These are phyloP conservation scores for Drosophila prolongata DNA, from an alignment of 2,888 invertebrate genomes.

Conservation along the genomic window DNA sequence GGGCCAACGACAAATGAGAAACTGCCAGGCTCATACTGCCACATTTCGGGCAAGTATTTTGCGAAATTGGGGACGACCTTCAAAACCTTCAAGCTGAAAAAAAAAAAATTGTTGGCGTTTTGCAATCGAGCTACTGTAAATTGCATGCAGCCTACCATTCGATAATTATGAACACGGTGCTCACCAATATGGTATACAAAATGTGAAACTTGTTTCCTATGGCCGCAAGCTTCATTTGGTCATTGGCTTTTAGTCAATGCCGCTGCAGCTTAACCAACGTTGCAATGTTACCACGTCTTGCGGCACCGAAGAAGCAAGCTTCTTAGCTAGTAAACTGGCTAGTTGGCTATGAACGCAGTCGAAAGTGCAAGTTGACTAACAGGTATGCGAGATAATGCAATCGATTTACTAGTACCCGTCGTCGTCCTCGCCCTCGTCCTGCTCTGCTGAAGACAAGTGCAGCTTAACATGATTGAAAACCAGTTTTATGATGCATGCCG, in stretches of 20 bases:
- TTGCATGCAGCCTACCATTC: slow-evolving; percentile 26
- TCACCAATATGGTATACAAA: slow-evolving; percentile 34
- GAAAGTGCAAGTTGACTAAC: slow-evolving; percentile 71
- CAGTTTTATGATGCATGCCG: slow-evolving; percentile 55
- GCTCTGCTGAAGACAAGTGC: slow-evolving; percentile 49
- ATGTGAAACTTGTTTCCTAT: slow-evolving; percentile 71
- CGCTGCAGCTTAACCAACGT: slow-evolving; percentile 21
- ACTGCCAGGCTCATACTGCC: background rate
- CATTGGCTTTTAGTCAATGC: slow-evolving; percentile 66
- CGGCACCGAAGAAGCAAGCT: slow-evolving; percentile 22
- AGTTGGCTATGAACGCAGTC: slow-evolving; percentile 26
- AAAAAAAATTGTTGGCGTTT: slow-evolving; percentile 22
- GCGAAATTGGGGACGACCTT: slow-evolving; percentile 36
- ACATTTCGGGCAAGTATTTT: slow-evolving; percentile 5
- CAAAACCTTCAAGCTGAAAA: slow-evolving; percentile 27
- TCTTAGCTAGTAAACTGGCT: slow-evolving; percentile 31
- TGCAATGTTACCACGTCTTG: slow-evolving; percentile 35
- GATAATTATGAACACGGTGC: slow-evolving; percentile 21
- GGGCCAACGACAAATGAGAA: slow-evolving; percentile 32
- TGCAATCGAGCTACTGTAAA: slow-evolving; percentile 30
- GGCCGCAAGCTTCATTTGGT: slow-evolving; percentile 68
- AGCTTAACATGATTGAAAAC: slow-evolving; percentile 59
- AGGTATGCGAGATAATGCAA: slow-evolving; percentile 65
- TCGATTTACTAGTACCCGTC: slow-evolving; percentile 59
- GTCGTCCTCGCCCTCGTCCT: slow-evolving; percentile 10